Conservation (phyloP, 2,888 invertebrate genomes). For the Drosophila mayaguana region DNA sequence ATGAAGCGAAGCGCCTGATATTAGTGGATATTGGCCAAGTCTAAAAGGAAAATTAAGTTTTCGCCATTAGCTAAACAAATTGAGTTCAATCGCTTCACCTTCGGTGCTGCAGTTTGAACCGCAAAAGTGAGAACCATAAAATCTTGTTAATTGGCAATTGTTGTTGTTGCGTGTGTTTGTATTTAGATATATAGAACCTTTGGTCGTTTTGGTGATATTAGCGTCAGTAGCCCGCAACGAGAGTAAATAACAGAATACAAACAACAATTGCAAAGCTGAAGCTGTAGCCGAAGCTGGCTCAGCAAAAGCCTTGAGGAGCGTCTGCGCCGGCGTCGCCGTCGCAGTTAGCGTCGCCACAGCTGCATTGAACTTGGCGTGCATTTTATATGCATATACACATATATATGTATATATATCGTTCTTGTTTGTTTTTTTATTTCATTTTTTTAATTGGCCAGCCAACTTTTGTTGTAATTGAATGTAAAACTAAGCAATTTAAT, state of each 20-base stretch:
- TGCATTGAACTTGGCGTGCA: slow-evolving; percentile 69
- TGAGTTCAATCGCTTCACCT: slow-evolving; percentile 3
- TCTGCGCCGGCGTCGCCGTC: neutral
- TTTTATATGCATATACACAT: slow-evolving; percentile 4
- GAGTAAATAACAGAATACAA: slow-evolving; percentile 15
- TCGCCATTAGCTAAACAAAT: slow-evolving; percentile 1
- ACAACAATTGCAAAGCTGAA: slow-evolving; percentile 11
- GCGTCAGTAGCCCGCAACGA: slow-evolving; percentile 42
- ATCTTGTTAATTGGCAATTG: slow-evolving; percentile 30
- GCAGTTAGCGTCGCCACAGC: slow-evolving; percentile 1
- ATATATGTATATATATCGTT: neutral
- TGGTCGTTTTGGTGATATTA: slow-evolving; percentile 24
- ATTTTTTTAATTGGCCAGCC: slow-evolving; percentile 43
- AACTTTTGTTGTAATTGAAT: slow-evolving; percentile 32
- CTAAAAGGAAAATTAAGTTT: neutral
- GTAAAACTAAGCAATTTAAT: slow-evolving; percentile 3
- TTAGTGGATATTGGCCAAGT: neutral
- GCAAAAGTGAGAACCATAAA: slow-evolving; percentile 11
- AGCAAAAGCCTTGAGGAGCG: slow-evolving; percentile 57
- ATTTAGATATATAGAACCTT: slow-evolving; percentile 44
- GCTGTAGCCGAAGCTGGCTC: slow-evolving; percentile 34
- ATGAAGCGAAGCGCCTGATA: neutral
- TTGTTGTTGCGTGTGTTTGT: slow-evolving; percentile 15
- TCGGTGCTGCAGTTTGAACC: slow-evolving; percentile 21
- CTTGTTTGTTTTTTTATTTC: neutral